phyloP scores from a whole-genome alignment of 2,888 invertebrate species.

The Aquatica leii region DNA sequence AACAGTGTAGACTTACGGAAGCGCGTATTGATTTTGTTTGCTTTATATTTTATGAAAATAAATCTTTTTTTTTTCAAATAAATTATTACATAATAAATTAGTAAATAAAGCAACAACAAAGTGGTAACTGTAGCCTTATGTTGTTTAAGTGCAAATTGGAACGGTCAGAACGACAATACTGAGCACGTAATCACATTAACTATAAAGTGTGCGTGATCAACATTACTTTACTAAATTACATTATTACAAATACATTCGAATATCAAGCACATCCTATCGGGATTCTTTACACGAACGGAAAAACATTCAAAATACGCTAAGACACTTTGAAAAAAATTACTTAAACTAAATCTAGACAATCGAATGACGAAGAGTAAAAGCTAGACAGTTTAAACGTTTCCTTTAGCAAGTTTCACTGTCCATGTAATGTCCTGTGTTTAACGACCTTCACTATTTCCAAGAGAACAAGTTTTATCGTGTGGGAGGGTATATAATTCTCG shows the following conservation, averaged over 20 bases:
- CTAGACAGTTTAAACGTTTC: conserved; percentile 18
- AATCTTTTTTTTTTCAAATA: too few relatives aligned
- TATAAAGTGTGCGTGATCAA: conserved; percentile 25
- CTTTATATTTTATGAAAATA: too few relatives aligned
- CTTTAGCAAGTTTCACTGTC: conserved; percentile 21
- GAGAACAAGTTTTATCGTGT: conserved; percentile 14
- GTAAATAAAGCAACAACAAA: too few relatives aligned
- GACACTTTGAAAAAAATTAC: not conserved
- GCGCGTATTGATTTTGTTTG: too few relatives aligned
- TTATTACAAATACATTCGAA: conserved; percentile 13
- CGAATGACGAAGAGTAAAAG: conserved; percentile 16
- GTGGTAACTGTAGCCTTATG: too few relatives aligned
- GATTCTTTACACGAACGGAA: not conserved
- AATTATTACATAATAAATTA: too few relatives aligned
- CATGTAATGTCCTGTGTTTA: conserved; percentile 29
- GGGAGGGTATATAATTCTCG: conserved; percentile 7
- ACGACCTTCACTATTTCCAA: conserved; percentile 25
- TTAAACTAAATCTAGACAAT: conserved; percentile 1
- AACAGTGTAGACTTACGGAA: too few relatives aligned
- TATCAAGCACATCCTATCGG: not conserved
- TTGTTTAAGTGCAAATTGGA: conserved; percentile 17
- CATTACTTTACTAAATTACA: conserved; percentile 19
- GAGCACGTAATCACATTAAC: conserved; percentile 23
- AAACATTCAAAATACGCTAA: not conserved
- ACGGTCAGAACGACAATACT: conserved; percentile 7